Percentiles rank a stretch among this genome's conserved stretches.
Evolutionary conservation across 2,888 invertebrate species (phyloP).

Genomic region (Latheticus oryzae): DNA sequence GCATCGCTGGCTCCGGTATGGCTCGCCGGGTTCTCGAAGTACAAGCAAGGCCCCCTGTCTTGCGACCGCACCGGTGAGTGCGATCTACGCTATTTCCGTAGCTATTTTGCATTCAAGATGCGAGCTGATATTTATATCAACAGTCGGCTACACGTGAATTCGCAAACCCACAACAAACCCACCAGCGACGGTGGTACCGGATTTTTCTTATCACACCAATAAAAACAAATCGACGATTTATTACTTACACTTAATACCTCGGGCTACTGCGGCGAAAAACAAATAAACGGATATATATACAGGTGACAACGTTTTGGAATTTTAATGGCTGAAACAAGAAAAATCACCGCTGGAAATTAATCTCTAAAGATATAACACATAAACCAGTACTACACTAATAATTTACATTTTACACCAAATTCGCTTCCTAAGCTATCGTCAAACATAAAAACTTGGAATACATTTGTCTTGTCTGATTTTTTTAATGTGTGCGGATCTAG

Average conservation of each 20-base stretch:
- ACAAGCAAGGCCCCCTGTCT: conserved; percentile 53
- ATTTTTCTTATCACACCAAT: conserved; percentile 34
- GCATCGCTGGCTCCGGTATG: conserved; percentile 51
- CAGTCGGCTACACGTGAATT: conserved; percentile 37
- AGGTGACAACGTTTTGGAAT: too few species aligned
- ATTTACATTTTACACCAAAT: too few species aligned
- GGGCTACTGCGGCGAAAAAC: not conserved
- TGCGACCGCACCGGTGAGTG: conserved; percentile 48
- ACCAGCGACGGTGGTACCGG: conserved; percentile 23
- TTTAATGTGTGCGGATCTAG: conserved; percentile 29
- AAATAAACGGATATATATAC: too few species aligned
- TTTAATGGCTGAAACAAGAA: too few species aligned
- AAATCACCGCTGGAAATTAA: too few species aligned
- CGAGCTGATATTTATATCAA: conserved; percentile 53
- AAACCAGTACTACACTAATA: too few species aligned
- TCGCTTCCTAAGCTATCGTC: too few species aligned
- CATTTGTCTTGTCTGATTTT: too few species aligned
- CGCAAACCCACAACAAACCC: conserved; percentile 25
- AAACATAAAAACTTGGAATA: too few species aligned
- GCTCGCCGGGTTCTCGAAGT: conserved; percentile 44
- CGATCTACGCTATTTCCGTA: conserved; percentile 52
- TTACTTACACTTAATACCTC: not conserved
- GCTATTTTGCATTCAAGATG: conserved; percentile 57
- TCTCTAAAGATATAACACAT: too few species aligned
- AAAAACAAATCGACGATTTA: conserved; percentile 27